phyloP scores from a whole-genome alignment of 2,888 invertebrate species.

The Diploptera punctata region DNA sequence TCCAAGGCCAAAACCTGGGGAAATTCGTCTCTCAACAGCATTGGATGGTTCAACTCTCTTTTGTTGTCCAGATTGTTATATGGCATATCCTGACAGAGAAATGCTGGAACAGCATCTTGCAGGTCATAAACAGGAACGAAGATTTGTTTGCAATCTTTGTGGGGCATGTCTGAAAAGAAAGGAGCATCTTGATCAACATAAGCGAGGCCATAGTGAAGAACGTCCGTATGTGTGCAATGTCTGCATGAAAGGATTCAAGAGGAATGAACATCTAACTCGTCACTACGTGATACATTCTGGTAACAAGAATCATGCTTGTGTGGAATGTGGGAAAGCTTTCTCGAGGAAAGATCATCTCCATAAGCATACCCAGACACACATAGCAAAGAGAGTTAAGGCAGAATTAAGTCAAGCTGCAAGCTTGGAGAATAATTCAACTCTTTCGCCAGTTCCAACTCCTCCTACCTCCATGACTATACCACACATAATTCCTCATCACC shows the following conservation, averaged over 20 bases:
- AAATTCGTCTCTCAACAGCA: conserved; percentile 49
- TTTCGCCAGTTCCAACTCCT: background rate
- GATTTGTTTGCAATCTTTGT: conserved; percentile 59
- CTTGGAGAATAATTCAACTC: background rate
- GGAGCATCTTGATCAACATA: conserved; percentile 59
- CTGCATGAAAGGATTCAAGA: conserved; percentile 53
- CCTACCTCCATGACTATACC: conserved; percentile 18
- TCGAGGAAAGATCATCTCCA: conserved; percentile 60
- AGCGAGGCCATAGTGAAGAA: conserved; percentile 58
- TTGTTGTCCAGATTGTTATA: conserved; percentile 58
- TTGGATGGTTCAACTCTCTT: conserved; percentile 56
- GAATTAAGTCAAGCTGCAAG: conserved; percentile 29
- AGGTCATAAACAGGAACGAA: conserved; percentile 54
- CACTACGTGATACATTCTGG: conserved; percentile 61
- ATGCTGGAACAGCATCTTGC: conserved; percentile 56
- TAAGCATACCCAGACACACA: conserved; percentile 55
- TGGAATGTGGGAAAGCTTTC: conserved; percentile 59
- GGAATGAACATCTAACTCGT: conserved; percentile 61
- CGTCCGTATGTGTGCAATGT: conserved; percentile 50
- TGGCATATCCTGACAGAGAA: conserved; percentile 55
- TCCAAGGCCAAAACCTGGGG: conserved; percentile 53
- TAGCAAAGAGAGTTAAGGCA: conserved; percentile 37
- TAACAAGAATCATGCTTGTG: conserved; percentile 58
- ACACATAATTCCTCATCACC: conserved; percentile 7
- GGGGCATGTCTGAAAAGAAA: conserved; percentile 61